Base-by-base conservation (phyloP, 92 coral and sea anemone genomes). In the Palythoa caribaeorum region DNA sequence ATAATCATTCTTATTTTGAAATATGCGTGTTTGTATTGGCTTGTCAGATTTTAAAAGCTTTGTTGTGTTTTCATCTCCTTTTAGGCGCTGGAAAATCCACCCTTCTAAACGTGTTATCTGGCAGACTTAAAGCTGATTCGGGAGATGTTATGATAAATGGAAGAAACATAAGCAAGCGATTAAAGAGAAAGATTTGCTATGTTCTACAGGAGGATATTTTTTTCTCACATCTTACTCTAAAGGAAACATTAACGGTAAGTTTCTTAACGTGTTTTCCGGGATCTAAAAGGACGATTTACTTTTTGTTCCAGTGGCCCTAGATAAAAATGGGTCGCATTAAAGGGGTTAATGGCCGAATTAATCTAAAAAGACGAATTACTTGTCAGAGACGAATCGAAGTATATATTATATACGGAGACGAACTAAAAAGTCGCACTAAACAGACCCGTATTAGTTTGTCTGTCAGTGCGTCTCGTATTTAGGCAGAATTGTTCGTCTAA, bases 21-120 rank as follows among this genome's bases (percentile, higher is more conserved):
- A 6, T 0, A 51, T 51, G 55, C 55, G 6, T 12, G 69, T 17
- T 17, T 62, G 17, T 68, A 20, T 28, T 28, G 28, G 28, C 28
- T 28, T 28, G 28, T 28, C 28, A 28, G 28, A 0, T 28, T 28
- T 28, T 28, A 28, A 44, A 44, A 44, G 4, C 50, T 4, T 44
- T 44, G 28, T 28, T 44, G 50, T 44, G 50, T 51, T 36, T 9
- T 52, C 3, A 38, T 59, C 14, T 36, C 13, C 51, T 35, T 76
- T 2, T 73, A 96, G 99, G 99, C 37, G 96, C 99, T 70, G 99
- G 99, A 0, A 96, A 96, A 80, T 95, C 99, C 38, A 96, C 99
- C 3, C 77, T 96, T 78, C 94, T 96, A 14, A 96, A 96, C 38
- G 89, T 96, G 74, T 92, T 96, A 37, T 94, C 99, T 84, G 99